Base-by-base conservation (phyloP, 2,888 invertebrate species). In the Eumerus sabulonum region DNA sequence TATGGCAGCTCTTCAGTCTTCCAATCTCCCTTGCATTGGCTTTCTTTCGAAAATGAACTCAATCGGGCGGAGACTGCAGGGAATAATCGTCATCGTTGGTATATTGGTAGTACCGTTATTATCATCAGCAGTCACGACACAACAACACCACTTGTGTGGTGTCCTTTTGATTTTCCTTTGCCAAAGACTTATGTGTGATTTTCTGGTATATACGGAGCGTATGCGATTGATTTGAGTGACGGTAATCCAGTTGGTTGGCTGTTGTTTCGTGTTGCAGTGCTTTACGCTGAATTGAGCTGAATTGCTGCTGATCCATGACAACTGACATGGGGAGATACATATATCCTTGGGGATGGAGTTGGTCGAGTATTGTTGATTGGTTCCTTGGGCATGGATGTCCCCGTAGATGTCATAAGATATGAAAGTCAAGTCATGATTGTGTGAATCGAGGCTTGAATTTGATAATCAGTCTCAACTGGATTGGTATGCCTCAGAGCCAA, bases 171-270 rank as follows among this genome's bases (percentile, higher is more conserved):
- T 18, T 47, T n/a, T 7, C 18, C 12, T 47, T 17, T n/a, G n/a
- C n/a, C n/a, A n/a, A n/a, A n/a, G n/a, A n/a, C n/a, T n/a, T n/a
- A n/a, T n/a, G n/a, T n/a, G n/a, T n/a, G n/a, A n/a, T n/a, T n/a
- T n/a, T n/a, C n/a, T 17, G 27, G 9, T n/a, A 12, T 19, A 11
- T 19, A n/a, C n/a, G n/a, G n/a, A n/a, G 17, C 62, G 27, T 67
- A 62, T 35, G 38, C 63, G 77, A 73, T 77, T 77, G 67, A 73
- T 77, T 77, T 45, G 38, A 67, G 64, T 57, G 64, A 48, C 53
- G 16, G 48, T 73, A 77, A 73, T 77, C 48, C 63, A 44, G 56
- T 72, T 62, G 50, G 66, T 62, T 51, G 72, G 35, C 66, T 60
- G 54, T 66, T 76, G 2, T 27, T 7, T 27, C 7, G 27, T 27